Conservation (phyloP, 2,888 invertebrate genomes). For the Melieria omissa region DNA sequence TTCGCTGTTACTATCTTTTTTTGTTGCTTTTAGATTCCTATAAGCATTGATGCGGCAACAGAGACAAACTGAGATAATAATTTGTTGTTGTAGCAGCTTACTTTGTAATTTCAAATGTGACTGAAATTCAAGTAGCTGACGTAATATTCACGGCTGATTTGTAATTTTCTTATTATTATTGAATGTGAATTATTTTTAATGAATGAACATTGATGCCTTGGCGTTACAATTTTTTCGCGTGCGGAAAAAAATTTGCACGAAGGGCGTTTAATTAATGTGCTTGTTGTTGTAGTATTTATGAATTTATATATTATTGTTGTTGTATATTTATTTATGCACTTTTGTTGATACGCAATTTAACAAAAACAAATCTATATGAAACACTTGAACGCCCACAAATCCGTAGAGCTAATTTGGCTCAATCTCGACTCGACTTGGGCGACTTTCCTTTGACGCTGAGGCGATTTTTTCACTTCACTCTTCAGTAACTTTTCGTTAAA, state of each 20-base stretch:
- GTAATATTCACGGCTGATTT: conserved; percentile 14
- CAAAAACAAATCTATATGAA: no score
- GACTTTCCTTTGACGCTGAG: no score
- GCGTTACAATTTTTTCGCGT: conserved; percentile 35
- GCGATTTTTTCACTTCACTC: no score
- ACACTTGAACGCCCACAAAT: no score
- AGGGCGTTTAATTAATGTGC: background rate
- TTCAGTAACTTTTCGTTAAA: no score
- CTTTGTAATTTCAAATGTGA: conserved; percentile 16
- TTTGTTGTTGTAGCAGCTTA: conserved; percentile 13
- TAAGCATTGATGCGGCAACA: background rate
- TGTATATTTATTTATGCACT: background rate
- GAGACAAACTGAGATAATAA: background rate
- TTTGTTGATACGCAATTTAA: background rate
- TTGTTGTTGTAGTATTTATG: background rate
- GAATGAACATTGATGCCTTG: conserved; percentile 9
- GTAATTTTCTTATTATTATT: background rate
- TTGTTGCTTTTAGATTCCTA: conserved; percentile 7
- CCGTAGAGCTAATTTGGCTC: no score
- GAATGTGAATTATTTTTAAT: no score
- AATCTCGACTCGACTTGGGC: no score
- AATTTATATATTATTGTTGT: background rate
- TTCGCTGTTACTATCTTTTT: background rate
- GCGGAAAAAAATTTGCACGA: conserved; percentile 35
- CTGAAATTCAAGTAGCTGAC: conserved; percentile 29